Percentiles rank a stretch among this genome's conserved stretches.
Evolutionary conservation across 1,140 invertebrate genomes (phyloP).

Genomic region (Campoletis sonorensis): DNA sequence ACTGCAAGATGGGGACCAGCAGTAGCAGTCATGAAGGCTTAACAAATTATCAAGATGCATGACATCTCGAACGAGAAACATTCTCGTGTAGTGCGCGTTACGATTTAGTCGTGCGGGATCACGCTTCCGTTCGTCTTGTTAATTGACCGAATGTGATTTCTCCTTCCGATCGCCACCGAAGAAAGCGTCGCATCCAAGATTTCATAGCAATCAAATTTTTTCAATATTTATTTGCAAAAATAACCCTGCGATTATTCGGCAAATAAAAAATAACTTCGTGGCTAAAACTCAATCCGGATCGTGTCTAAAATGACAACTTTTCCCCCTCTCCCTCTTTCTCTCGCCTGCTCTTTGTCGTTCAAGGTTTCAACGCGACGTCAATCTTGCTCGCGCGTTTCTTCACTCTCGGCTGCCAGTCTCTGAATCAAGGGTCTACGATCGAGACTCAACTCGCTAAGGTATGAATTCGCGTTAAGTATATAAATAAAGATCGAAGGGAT

Average conservation of each 20-base stretch:
- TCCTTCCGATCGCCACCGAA: not conserved
- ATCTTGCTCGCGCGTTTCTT: not conserved
- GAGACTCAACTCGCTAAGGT: not conserved
- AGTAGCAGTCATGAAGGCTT: conserved; percentile 16
- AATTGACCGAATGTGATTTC: not conserved
- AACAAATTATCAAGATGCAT: conserved; percentile 47
- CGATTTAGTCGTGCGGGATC: not conserved
- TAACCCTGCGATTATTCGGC: not conserved
- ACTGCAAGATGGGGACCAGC: not conserved
- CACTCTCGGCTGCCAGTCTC: conserved; percentile 15
- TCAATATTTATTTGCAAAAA: too few species aligned
- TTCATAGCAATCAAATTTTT: too few species aligned
- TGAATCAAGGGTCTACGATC: conserved; percentile 23
- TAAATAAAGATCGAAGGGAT: conserved; percentile 24
- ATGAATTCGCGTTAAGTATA: not conserved
- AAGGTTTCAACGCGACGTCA: not conserved
- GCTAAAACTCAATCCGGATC: not conserved
- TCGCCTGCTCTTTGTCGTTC: not conserved
- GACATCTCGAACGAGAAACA: conserved; percentile 33
- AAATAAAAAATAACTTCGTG: not conserved
- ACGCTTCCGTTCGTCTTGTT: not conserved
- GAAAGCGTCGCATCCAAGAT: not conserved
- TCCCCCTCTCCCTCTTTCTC: too few species aligned
- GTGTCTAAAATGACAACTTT: not conserved
- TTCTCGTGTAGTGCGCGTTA: not conserved